Evolutionary conservation across 2,113 vertebrate genomes (phyloP).

Genomic region (Charadrius vociferus): DNA sequence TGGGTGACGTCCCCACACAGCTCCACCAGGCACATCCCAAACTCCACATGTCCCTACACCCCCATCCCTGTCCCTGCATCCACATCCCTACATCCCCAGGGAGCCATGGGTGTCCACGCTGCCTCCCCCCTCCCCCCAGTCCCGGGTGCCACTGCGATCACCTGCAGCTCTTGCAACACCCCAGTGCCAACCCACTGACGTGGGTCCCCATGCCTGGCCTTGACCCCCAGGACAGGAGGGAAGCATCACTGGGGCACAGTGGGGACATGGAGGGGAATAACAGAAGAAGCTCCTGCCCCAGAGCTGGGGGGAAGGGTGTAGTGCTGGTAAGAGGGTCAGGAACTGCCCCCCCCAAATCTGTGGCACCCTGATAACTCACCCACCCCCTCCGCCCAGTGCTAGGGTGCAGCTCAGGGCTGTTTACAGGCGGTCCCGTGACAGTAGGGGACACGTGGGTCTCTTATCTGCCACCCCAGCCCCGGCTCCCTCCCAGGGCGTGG

Average conservation of each 20-base stretch:
- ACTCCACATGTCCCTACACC: neutral
- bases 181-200: accelerated
- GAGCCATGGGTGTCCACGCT: neutral
- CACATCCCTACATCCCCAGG: too few relatives aligned
- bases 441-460: accelerated
- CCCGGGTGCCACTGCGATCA: neutral
- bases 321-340: too few relatives aligned
- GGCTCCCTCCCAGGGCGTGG: neutral
- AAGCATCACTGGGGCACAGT: accelerated
- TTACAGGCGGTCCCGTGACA: accelerated
- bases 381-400: accelerated
- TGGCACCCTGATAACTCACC: neutral
- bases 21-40: accelerated
- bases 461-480: neutral
- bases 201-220: accelerated
- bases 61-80: neutral
- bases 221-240: neutral
- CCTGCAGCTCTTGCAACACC: neutral
- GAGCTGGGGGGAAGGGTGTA: neutral
- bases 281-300: accelerated
- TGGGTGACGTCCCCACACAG: accelerated
- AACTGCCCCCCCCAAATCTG: neutral
- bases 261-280: neutral
- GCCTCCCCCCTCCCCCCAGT: neutral
- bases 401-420: accelerated